Evolutionary conservation across 2,888 invertebrate species (phyloP), one percentile per base, ranked within the genome.

Genomic region (Mythimna loreyi): DNA sequence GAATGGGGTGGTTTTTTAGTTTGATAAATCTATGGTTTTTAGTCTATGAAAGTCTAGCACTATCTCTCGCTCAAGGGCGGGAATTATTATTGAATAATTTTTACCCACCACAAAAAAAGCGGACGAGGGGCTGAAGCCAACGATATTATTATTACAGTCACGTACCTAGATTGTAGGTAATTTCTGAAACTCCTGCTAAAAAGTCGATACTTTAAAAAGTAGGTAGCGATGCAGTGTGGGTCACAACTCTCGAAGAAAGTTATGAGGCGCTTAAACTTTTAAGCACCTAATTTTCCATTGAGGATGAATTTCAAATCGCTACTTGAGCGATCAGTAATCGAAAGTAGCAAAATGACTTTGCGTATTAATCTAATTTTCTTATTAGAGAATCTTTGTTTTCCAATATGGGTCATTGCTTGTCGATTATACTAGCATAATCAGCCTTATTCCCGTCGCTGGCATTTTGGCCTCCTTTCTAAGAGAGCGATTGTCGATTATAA

Each of bases 161-260:
- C 1, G n/a, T n/a, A 53, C 9, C 8, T 33, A 2, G 40, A 16
- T 43, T 43, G 43, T 43, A 43, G 2, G 16, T 19, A 28, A 23
- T 47, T 53, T 7, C 36, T 47, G 43, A 50, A 59, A 60, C 30
- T 47, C 19, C 40, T 62, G 21, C 19, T 16, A 33, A 43, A 56
- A 69, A 63, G 40, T 62, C 77, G 19, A 76, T 69, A 56, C 21
- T 33, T 40, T 36, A 25, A 40, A 1, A 70, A 55, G 58, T 56
- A 71, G 36, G 25, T 25, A 50, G 50, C 28, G 49, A 60, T 64
- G 78, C 64, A 78, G 28, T 75, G 72, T 72, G 60, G 78, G 33
- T 72, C 16, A 28, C 64, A 45, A n/a, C n/a, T n/a, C n/a, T n/a
- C n/a, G n/a, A n/a, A 53, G 40, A 52, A 49, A 71, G 33, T 57